Base-by-base conservation (phyloP, 2,888 invertebrate species). In the Drosophila sordidapex region DNA sequence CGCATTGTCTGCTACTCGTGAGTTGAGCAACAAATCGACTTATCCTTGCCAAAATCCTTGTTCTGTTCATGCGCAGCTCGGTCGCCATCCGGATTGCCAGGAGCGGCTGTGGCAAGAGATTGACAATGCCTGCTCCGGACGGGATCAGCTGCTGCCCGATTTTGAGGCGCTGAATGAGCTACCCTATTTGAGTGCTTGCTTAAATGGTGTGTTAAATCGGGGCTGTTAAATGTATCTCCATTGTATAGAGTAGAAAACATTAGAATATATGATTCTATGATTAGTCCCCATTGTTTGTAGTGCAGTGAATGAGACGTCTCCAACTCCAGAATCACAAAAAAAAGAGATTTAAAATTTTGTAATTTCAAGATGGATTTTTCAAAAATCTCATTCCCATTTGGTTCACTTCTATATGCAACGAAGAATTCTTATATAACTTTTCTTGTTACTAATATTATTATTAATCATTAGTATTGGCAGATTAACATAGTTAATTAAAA, bases 131-230 rank as follows among this genome's bases (percentile, higher is more conserved):
- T 53, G 48, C 27, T 21, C 63, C 13, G 25, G n/a, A 2, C 8
- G 11, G 21, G 61, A 73, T 38, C 51, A 78, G 6, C 79, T 82
- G 40, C 58, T 93, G 36, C 90, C 87, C 15, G 82, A 83, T 11
- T 91, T 89, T 76, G 93, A 93, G 4, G 76, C 79, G 18, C 68
- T 93, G 0, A 84, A 78, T 10, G 90, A 92, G n/a, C 65, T 93
- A 63, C 81, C 88, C 4, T 93, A 92, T 70, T 80, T 93, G 61
- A 91, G 92, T 71, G 92, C 92, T 36, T 92, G 93, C 53, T 27
- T 93, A 10, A 79, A 92, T 76, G 93, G 93, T 92, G 70, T 63
- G 70, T 66, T 29, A 3, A 38, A 35, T 36, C 11, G 10, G 4
- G n/a, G 11, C 18, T n/a, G 6, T 29, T 11, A n/a, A 11, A n/a